Base-by-base conservation (phyloP, 1,140 invertebrate species). In the Aculops lycopersici region DNA sequence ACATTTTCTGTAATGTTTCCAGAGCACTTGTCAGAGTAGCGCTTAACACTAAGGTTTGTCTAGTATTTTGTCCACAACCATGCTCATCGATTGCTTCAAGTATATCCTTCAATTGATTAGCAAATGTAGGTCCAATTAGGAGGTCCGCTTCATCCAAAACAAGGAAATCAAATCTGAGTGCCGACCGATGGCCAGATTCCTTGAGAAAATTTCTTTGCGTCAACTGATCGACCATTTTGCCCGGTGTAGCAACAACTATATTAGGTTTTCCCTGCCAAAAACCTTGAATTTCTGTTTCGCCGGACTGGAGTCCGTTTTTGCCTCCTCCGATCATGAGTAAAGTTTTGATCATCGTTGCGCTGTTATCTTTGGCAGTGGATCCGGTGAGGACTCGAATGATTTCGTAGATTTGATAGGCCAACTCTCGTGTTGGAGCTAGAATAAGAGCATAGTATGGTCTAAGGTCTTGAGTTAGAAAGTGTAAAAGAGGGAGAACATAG, bases 391-490 rank as follows among this genome's bases (percentile, higher is more conserved):
- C 36, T 38, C 24, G 21, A 4, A 47, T 39, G 18, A 47, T 41
- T 45, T 65, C 58, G 17, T 54, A 52, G 31, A 65, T 64, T 49
- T 65, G 63, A 42, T 56, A 58, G 3, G 84, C 84, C 45, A 95
- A 57, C 60, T 95, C 88, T 57, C 88, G 72, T 16, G 86, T 95
- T 18, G 90, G 88, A 21, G 86, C 90, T 14, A 97, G 59, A 31
- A 95, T 61, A n/a, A 95, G 60, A 20, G 81, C 81, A 66, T 78
- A 95, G 51, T 94, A 75, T 43, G 80, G 74, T 57, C 83, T 81
- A 0, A 86, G 84, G 53, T 83, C 81, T 53, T 84, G 72, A 45
- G 76, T 70, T 14, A 94, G 59, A 47, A 72, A 69, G 55, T 95
- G 79, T 38, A 97, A 55, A 51, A 97, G 84, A 1, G 90, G 90